phyloP scores from a whole-genome alignment of 2,888 invertebrate species.

The Gastracanthus pulcherrimus region DNA sequence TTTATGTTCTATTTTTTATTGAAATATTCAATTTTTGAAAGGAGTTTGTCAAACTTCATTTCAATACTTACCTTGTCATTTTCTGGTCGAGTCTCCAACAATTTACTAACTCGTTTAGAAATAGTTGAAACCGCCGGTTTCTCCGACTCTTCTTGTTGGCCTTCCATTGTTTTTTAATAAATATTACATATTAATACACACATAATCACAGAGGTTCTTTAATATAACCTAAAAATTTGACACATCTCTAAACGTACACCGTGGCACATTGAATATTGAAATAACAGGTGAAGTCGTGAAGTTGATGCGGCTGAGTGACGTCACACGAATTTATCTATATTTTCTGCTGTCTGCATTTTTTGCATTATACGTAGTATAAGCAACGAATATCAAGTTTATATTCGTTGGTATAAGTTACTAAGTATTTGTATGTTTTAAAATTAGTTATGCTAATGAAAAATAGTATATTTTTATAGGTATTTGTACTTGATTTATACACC shows the following conservation, averaged over 20 bases:
- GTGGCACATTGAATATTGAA: not conserved
- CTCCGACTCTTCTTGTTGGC: constrained; percentile 4
- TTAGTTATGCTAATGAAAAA: too few relatives aligned
- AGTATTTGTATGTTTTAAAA: too few relatives aligned
- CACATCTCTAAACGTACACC: not conserved
- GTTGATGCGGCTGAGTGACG: too few relatives aligned
- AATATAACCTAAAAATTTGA: not conserved
- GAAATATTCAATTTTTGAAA: not conserved
- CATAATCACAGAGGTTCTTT: not conserved
- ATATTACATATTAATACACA: not conserved
- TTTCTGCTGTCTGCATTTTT: too few relatives aligned
- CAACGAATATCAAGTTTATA: too few relatives aligned
- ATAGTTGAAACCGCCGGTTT: constrained; percentile 59
- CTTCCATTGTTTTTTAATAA: constrained; percentile 34
- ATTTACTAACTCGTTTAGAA: constrained; percentile 72
- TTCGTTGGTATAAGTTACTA: too few relatives aligned
- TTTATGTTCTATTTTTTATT: too few relatives aligned
- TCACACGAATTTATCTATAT: too few relatives aligned
- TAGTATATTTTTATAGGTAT: too few relatives aligned
- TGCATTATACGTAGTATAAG: too few relatives aligned
- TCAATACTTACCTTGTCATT: constrained; percentile 72
- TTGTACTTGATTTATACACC: too few relatives aligned
- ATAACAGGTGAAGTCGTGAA: not conserved
- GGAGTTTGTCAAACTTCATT: not conserved
- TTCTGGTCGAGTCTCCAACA: constrained; percentile 73